Percentiles rank a stretch among this genome's conserved stretches.
These are phyloP conservation scores for Smittia sp. DNA, from an alignment of 2,888 invertebrate species.

Conservation along the genomic window DNA sequence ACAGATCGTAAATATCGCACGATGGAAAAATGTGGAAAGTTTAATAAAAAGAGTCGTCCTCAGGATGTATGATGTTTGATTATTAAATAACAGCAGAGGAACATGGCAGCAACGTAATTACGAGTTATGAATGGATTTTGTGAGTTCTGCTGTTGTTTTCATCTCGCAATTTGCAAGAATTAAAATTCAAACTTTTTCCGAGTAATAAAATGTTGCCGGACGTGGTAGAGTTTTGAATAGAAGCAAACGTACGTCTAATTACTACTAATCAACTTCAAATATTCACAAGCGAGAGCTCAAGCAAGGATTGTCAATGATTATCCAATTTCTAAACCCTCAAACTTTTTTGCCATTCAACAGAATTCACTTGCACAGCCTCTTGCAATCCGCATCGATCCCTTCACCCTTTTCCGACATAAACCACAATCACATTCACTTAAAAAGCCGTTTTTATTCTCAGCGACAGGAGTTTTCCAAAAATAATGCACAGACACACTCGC, in stretches of 20 bases:
- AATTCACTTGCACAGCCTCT: background rate
- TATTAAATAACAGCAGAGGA: conserved; percentile 31
- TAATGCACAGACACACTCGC: conserved; percentile 13
- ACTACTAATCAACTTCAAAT: background rate
- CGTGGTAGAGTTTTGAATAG: background rate
- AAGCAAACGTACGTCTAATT: background rate
- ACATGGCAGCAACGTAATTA: conserved; percentile 19
- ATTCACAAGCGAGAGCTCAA: too few species aligned
- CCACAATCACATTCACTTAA: conserved; percentile 23
- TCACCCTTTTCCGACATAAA: background rate
- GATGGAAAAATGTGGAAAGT: conserved; percentile 11
- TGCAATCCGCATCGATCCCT: background rate
- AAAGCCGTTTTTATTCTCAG: background rate
- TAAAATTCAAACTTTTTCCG: background rate
- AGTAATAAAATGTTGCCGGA: background rate
- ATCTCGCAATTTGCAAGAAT: background rate
- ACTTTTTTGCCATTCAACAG: too few species aligned
- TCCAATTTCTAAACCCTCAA: background rate
- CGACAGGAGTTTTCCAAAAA: conserved; percentile 13
- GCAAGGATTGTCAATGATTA: too few species aligned
- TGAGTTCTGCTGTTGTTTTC: background rate
- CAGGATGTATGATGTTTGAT: conserved; percentile 38
- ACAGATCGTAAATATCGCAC: conserved; percentile 24
- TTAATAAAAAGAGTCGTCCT: conserved; percentile 26
- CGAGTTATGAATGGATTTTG: conserved; percentile 5